Percentiles rank a stretch among this genome's conserved stretches.
Conservation (phyloP, 1,140 invertebrate genomes). For the Pogonomyrmex californicus region DNA sequence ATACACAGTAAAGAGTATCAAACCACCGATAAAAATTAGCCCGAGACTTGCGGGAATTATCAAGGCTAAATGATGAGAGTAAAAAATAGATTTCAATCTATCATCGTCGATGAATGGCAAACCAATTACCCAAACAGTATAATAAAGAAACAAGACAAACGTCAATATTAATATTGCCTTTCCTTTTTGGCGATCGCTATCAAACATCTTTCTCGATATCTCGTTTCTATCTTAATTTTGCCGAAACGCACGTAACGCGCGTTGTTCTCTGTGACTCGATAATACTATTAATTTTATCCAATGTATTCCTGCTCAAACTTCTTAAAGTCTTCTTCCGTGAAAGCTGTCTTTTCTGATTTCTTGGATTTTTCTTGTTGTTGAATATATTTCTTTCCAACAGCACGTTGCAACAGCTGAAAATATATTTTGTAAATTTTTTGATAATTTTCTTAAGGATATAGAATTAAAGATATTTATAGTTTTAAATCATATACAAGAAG, state of each 20-base stretch:
- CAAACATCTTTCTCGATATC: conserved; percentile 74
- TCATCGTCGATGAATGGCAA: conserved; percentile 90
- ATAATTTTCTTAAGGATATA: too few relatives aligned
- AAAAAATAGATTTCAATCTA: conserved; percentile 88
- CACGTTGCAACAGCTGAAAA: conserved; percentile 76
- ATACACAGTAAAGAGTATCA: conserved; percentile 89
- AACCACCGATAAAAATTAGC: conserved; percentile 89
- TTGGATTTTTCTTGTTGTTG: conserved; percentile 73
- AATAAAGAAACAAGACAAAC: conserved; percentile 88
- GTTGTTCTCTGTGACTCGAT: background rate
- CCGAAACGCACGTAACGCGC: background rate
- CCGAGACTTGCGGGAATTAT: conserved; percentile 89
- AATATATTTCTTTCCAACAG: conserved; percentile 68
- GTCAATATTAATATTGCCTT: conserved; percentile 88
- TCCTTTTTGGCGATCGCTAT: conserved; percentile 85
- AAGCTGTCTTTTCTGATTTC: conserved; percentile 79
- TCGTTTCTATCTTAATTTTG: background rate
- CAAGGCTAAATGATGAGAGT: conserved; percentile 88
- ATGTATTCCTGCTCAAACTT: conserved; percentile 87
- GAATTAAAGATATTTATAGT: background rate
- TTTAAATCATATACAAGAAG: background rate
- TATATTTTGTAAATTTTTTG: too few relatives aligned
- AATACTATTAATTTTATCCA: conserved; percentile 66
- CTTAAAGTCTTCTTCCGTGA: conserved; percentile 87
- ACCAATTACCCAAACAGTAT: conserved; percentile 90